Conservation (phyloP, 2,797 vertebrate species). For the Ctenopoma kingsleyae region DNA sequence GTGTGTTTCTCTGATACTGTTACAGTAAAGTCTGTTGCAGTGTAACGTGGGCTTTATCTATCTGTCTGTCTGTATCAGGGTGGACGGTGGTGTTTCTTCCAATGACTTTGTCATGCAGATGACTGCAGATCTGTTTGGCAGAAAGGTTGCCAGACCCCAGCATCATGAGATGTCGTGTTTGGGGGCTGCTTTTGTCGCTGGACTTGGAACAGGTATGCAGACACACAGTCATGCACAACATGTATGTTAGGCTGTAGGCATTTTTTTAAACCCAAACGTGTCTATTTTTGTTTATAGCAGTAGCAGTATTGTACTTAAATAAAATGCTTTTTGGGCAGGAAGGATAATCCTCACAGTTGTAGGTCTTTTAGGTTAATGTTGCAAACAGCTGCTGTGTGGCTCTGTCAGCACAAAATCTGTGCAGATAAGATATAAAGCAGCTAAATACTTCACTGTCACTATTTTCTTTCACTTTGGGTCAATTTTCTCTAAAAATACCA, state of each 20-base stretch:
- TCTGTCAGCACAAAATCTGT: neutral
- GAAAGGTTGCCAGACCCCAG: slow-evolving; percentile 84
- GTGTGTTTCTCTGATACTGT: slow-evolving; percentile 39
- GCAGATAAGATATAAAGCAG: slow-evolving; percentile 3
- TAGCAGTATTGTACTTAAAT: too few species aligned
- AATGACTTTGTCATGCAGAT: slow-evolving; percentile 97
- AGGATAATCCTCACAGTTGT: neutral
- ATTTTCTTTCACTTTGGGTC: slow-evolving; percentile 4
- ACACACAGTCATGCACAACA: neutral
- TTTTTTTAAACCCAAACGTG: neutral
- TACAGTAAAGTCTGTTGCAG: slow-evolving; percentile 37
- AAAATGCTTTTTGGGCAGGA: neutral
- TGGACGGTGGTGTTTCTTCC: slow-evolving; percentile 93
- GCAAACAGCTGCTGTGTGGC: neutral
- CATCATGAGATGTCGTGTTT: slow-evolving; percentile 93
- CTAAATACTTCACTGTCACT: neutral
- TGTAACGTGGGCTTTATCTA: slow-evolving; percentile 25
- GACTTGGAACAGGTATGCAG: slow-evolving; percentile 90
- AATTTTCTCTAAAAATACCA: slow-evolving; percentile 46
- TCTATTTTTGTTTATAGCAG: neutral
- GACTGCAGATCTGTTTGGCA: slow-evolving; percentile 93
- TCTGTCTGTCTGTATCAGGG: slow-evolving; percentile 77
- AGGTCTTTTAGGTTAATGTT: neutral
- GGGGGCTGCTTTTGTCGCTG: slow-evolving; percentile 93
- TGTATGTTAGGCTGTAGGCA: neutral